Conservation (phyloP, 2,888 invertebrate genomes). For the Euplagia quadripunctaria region DNA sequence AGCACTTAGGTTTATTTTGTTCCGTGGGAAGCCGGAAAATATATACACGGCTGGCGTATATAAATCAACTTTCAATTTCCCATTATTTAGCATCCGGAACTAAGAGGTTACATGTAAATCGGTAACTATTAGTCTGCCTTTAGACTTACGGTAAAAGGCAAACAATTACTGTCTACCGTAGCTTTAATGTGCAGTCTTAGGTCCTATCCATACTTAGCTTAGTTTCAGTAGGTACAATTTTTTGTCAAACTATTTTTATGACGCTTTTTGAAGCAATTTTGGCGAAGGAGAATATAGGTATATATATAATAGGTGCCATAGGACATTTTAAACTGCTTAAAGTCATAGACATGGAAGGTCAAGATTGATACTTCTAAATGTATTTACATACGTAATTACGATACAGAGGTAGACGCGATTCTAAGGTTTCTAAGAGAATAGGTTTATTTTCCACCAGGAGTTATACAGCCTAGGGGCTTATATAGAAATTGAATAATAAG, state of each 20-base stretch:
- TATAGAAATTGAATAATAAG: neutral
- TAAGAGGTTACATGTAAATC: constrained; percentile 1
- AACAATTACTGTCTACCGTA: constrained; percentile 1
- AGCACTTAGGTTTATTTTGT: neutral
- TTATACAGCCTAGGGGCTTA: neutral
- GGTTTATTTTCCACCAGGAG: no score
- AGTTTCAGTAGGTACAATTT: neutral
- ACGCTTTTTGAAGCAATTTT: no score
- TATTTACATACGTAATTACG: no score
- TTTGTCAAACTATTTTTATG: no score
- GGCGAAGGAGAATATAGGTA: no score
- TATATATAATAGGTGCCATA: no score
- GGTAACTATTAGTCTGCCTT: neutral
- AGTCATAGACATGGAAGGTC: no score
- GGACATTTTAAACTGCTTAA: no score
- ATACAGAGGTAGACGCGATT: no score
- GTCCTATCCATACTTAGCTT: neutral
- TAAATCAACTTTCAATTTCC: neutral
- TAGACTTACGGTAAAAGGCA: constrained; percentile 2
- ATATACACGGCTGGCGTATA: neutral
- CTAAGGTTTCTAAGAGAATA: no score
- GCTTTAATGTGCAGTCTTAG: neutral
- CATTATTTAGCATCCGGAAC: constrained; percentile 1
- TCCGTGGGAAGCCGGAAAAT: neutral
- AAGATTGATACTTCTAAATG: no score